A percentile compares a stretch with the other conserved stretches of the same genome.
Evolutionary conservation across 2,113 vertebrate species (phyloP).

Genomic region (Oreochromis tanganicae): DNA sequence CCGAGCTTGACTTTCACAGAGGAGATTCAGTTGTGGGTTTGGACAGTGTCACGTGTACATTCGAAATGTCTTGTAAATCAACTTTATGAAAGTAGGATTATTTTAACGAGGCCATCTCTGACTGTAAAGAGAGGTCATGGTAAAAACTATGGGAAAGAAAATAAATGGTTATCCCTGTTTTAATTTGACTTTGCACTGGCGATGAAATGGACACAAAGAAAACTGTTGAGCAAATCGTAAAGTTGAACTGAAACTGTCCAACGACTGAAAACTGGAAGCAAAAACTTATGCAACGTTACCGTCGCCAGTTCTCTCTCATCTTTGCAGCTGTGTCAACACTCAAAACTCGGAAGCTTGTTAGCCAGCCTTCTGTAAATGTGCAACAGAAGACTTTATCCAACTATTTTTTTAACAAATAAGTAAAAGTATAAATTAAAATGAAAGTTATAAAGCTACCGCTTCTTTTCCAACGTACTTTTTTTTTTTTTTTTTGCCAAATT

Average conservation of each 20-base stretch:
- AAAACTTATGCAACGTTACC: not conserved
- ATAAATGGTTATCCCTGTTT: not conserved
- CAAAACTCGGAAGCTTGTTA: not conserved
- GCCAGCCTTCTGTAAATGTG: not conserved
- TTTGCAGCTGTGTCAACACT: not conserved
- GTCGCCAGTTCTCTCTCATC: not conserved
- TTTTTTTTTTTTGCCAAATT: not conserved
- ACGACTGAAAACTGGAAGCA: not conserved
- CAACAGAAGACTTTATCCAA: not conserved
- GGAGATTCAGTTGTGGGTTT: not conserved
- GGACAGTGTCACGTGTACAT: not conserved
- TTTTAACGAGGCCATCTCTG: not conserved
- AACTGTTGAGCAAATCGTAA: not conserved
- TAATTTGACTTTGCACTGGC: not conserved
- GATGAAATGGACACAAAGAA: not conserved
- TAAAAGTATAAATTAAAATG: not conserved
- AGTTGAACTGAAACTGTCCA: not conserved
- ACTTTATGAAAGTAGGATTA: not conserved
- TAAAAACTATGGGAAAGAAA: not conserved
- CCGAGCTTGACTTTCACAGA: constrained; percentile 9
- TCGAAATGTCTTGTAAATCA: constrained; percentile 22
- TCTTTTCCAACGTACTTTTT: not conserved
- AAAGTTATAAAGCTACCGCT: not conserved
- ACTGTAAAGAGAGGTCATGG: not conserved
- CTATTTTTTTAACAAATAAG: not conserved